Evolutionary conservation across 1,140 invertebrate species (phyloP).

Genomic region (Sitophilus oryzae): DNA sequence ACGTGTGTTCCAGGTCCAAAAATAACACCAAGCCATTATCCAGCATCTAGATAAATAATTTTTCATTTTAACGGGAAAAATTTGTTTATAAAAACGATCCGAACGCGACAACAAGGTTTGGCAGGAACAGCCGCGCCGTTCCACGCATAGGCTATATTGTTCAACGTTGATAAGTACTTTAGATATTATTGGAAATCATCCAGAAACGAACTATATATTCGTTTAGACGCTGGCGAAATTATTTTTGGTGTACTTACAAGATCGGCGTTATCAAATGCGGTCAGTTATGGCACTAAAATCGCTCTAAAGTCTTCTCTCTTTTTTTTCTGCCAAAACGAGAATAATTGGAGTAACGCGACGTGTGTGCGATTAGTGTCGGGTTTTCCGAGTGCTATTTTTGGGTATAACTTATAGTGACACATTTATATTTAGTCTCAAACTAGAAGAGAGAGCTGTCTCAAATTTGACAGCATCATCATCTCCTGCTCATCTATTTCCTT

Average conservation of each 20-base stretch:
- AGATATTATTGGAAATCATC: constrained; percentile 36
- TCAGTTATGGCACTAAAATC: constrained; percentile 5
- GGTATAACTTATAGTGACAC: constrained; percentile 23
- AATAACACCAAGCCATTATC: constrained; percentile 3
- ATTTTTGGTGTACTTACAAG: constrained; percentile 38
- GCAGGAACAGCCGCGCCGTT: not conserved
- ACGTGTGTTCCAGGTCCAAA: not conserved
- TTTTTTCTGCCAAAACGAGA: too few relatives aligned
- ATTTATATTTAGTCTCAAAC: constrained; percentile 14
- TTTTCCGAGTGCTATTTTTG: constrained; percentile 21
- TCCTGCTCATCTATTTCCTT: too few relatives aligned
- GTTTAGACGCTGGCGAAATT: constrained; percentile 31
- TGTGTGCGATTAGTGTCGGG: constrained; percentile 9
- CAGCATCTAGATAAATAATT: constrained; percentile 7
- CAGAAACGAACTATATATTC: constrained; percentile 36
- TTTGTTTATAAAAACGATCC: constrained; percentile 5
- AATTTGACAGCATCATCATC: too few relatives aligned
- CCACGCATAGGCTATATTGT: constrained; percentile 1
- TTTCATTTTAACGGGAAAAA: not conserved
- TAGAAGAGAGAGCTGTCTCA: not conserved
- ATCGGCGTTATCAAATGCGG: constrained; percentile 25
- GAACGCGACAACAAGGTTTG: constrained; percentile 8
- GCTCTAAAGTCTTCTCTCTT: constrained; percentile 12
- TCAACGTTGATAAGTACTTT: constrained; percentile 32
- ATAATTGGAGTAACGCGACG: constrained; percentile 6